Evolutionary conservation across 2,888 invertebrate species (phyloP).

Genomic region (Phrixothrix hirtus): DNA sequence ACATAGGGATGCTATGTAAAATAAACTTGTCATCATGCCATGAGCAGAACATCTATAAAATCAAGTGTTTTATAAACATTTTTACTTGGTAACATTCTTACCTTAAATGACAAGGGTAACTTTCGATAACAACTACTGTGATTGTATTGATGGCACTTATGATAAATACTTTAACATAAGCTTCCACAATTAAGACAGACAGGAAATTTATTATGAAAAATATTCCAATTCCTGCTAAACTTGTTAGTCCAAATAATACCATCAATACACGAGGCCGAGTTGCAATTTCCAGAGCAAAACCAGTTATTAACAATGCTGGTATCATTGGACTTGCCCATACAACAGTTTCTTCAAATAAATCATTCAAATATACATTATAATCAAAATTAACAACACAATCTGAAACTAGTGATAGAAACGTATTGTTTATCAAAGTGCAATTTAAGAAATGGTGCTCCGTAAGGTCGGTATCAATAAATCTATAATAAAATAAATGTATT

Average conservation of each 20-base stretch:
- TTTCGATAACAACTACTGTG: slow-evolving; percentile 59
- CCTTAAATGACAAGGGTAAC: slow-evolving; percentile 65
- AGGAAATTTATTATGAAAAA: slow-evolving; percentile 58
- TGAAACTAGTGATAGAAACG: slow-evolving; percentile 53
- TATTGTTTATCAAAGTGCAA: slow-evolving; percentile 63
- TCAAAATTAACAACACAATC: slow-evolving; percentile 58
- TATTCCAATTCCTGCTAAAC: slow-evolving; percentile 59
- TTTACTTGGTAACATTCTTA: slow-evolving; percentile 39
- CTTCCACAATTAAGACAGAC: slow-evolving; percentile 48
- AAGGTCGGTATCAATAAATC: slow-evolving; percentile 72
- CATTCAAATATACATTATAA: slow-evolving; percentile 64
- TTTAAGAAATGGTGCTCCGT: slow-evolving; percentile 63
- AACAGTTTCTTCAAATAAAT: slow-evolving; percentile 52
- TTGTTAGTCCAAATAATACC: slow-evolving; percentile 51
- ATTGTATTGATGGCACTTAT: slow-evolving; percentile 59
- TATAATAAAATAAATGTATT: slow-evolving; percentile 43
- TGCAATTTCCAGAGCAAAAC: slow-evolving; percentile 48
- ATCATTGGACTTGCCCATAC: slow-evolving; percentile 57
- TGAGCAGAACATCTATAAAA: slow-evolving; percentile 62
- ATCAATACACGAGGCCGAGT: slow-evolving; percentile 48
- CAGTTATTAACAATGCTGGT: slow-evolving; percentile 54
- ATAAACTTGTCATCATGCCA: slow-evolving; percentile 60
- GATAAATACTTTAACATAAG: slow-evolving; percentile 57
- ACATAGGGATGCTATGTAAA: slow-evolving; percentile 59
- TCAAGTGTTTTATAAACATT: no score